phyloP scores from a whole-genome alignment of 2,888 invertebrate genomes.

The Cryptops parisi region DNA sequence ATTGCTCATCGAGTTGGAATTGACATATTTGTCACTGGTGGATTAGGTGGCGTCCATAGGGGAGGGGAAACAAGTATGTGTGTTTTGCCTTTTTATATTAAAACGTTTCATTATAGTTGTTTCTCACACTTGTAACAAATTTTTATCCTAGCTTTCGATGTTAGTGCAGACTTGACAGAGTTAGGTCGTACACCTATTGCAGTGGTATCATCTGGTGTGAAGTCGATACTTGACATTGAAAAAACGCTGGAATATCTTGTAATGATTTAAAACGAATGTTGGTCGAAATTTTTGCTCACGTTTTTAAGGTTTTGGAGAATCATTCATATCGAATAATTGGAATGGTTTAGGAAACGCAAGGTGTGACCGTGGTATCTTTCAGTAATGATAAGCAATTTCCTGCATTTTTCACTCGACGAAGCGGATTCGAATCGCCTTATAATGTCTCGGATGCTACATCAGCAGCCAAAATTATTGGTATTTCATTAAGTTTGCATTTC shows the following conservation, averaged over 20 bases:
- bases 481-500: no score
- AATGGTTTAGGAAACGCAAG: no score
- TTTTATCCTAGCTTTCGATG: constrained; percentile 47
- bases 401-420: no score
- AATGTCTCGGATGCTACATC: no score
- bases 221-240: constrained; percentile 91
- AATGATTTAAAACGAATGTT: no score
- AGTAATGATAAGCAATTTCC: no score
- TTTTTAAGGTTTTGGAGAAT: no score
- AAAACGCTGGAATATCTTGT: constrained; percentile 88
- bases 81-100: background rate
- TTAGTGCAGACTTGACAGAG: constrained; percentile 89
- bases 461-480: no score
- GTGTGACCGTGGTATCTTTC: no score
- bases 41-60: constrained; percentile 86
- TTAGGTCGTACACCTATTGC: constrained; percentile 71
- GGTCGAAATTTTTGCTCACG: no score
- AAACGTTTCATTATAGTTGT: background rate
- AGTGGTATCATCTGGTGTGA: constrained; percentile 90
- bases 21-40: constrained; percentile 84
- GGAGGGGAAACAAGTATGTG: constrained; percentile 55
- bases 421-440: no score
- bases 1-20: constrained; percentile 69
- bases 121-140: background rate
- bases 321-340: no score